Evolutionary conservation across 2,888 invertebrate genomes (phyloP).

Genomic region (Teinopalpus imperialis): DNA sequence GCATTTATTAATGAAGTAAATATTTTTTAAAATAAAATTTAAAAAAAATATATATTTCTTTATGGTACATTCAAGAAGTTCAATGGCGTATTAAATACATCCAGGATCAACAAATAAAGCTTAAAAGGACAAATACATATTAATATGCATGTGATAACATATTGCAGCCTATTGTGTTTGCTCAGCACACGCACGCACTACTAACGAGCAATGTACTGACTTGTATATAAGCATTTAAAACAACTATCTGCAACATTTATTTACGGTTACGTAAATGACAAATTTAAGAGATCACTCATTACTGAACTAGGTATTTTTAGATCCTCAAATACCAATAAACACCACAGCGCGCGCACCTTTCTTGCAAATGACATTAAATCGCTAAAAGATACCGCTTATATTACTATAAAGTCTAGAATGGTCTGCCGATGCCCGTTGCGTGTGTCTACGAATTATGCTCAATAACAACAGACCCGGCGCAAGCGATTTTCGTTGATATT

Average conservation of each 20-base stretch:
- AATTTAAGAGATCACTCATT: conserved; percentile 3
- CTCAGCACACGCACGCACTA: conserved; percentile 17
- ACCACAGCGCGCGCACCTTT: conserved; percentile 13
- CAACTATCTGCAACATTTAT: background rate
- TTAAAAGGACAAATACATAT: conserved; percentile 11
- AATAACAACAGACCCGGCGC: conserved; percentile 10
- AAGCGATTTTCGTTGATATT: conserved; percentile 25
- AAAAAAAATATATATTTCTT: too few relatives aligned
- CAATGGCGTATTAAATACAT: too few relatives aligned
- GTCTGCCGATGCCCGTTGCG: conserved; percentile 9
- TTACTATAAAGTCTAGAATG: conserved; percentile 16
- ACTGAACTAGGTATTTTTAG: conserved; percentile 11
- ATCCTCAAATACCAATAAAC: conserved; percentile 12
- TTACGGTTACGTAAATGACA: conserved; percentile 10
- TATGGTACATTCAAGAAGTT: too few relatives aligned
- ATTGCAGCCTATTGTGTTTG: conserved; percentile 23
- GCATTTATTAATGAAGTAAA: too few relatives aligned
- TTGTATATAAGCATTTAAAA: background rate
- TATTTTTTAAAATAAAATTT: too few relatives aligned
- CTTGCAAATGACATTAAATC: conserved; percentile 14
- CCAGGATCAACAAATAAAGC: background rate
- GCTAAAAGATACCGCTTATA: conserved; percentile 19
- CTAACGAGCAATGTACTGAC: conserved; percentile 16
- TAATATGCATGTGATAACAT: conserved; percentile 19
- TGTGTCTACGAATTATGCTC: conserved; percentile 16